These are phyloP conservation scores for Cecidostiba fungosa DNA, from an alignment of 2,888 invertebrate species.

Conservation along the genomic window DNA sequence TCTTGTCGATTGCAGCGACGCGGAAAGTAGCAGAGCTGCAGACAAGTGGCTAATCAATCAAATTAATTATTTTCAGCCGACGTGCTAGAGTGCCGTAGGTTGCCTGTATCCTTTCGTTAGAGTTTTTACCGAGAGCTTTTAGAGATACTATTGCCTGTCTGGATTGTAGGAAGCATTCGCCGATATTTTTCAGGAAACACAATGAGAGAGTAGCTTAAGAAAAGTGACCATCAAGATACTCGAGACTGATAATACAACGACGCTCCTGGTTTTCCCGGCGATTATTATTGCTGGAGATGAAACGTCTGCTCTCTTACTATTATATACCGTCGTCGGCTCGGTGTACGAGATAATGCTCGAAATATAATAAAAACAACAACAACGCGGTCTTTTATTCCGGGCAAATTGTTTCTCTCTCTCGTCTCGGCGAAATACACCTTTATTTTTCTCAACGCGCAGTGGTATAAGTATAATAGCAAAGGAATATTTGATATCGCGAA, in stretches of 20 bases:
- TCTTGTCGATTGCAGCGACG: constrained; percentile 32
- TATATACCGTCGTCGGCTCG: neutral
- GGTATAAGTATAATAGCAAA: neutral
- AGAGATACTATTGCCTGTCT: no score
- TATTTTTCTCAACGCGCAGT: neutral
- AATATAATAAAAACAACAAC: constrained; percentile 1
- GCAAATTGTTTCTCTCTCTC: constrained; percentile 1
- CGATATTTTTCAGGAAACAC: neutral
- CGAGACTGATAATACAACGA: neutral
- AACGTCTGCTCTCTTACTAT: neutral
- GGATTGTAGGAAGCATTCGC: neutral
- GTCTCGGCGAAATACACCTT: neutral
- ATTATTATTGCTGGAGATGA: constrained; percentile 12
- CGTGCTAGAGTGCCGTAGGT: constrained; percentile 11
- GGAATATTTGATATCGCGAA: constrained; percentile 5
- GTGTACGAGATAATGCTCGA: neutral
- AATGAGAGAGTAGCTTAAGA: neutral
- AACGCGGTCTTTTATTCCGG: neutral
- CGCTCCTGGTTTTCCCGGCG: neutral
- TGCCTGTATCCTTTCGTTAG: neutral
- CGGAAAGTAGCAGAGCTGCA: constrained; percentile 23
- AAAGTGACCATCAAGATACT: constrained; percentile 25
- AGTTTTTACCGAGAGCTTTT: no score
- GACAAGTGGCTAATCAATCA: constrained; percentile 54
- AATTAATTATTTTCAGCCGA: constrained; percentile 43